Conservation (phyloP, 2,888 invertebrate genomes). For the Cantharis rufa region DNA sequence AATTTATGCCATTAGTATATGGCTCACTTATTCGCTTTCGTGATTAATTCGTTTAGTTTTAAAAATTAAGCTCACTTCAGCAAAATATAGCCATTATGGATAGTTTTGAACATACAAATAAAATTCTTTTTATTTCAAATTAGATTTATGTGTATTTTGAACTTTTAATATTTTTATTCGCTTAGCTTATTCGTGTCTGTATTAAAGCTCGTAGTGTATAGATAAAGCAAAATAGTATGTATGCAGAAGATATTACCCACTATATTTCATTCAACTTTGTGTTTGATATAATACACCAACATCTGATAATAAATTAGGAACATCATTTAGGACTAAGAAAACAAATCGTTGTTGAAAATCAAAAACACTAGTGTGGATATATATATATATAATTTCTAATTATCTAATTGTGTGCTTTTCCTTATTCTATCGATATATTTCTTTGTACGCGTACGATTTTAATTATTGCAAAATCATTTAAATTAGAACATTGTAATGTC, state of each 20-base stretch:
- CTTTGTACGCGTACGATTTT: not conserved
- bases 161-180: slow-evolving; percentile 14
- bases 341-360: slow-evolving; percentile 35
- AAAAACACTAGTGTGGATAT: slow-evolving; percentile 35
- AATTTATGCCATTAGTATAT: slow-evolving; percentile 27
- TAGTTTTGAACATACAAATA: slow-evolving; percentile 7
- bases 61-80: slow-evolving; percentile 13
- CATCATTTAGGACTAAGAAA: slow-evolving; percentile 35
- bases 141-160: slow-evolving; percentile 6
- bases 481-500: not conserved
- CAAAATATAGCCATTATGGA: slow-evolving; percentile 13
- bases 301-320: slow-evolving; percentile 33
- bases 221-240: slow-evolving; percentile 10
- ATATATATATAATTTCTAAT: slow-evolving; percentile 39
- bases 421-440: slow-evolving; percentile 24
- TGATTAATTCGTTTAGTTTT: slow-evolving; percentile 25
- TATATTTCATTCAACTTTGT: slow-evolving; percentile 10
- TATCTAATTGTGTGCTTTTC: slow-evolving; percentile 37
- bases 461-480: not conserved
- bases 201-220: not conserved
- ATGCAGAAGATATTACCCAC: slow-evolving; percentile 11
- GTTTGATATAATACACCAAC: slow-evolving; percentile 11
- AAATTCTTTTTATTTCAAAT: slow-evolving; percentile 8
- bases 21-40: slow-evolving; percentile 23
- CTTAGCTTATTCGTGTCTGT: slow-evolving; percentile 1